These are phyloP conservation scores for Tetropium fuscum DNA, from an alignment of 2,888 invertebrate species.

Conservation along the genomic window DNA sequence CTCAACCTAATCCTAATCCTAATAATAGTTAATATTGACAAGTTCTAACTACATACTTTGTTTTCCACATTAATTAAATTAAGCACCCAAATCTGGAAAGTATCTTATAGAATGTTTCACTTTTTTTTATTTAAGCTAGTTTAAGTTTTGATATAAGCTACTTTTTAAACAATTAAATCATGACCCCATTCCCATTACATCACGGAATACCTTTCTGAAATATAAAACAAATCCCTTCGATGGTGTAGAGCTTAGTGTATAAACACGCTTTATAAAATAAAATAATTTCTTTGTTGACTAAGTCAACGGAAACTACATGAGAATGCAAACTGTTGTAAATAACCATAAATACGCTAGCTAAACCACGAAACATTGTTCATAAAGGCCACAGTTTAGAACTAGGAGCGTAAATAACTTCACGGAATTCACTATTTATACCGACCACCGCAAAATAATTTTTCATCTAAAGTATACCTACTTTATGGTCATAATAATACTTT, in stretches of 20 bases:
- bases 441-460: slow-evolving; percentile 8
- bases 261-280: slow-evolving; percentile 36
- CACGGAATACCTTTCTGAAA: slow-evolving; percentile 10
- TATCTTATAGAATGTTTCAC: no score
- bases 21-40: no score
- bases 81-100: no score
- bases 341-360: slow-evolving; percentile 52
- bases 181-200: slow-evolving; percentile 15
- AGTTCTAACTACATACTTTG: no score
- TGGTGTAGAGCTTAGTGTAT: slow-evolving; percentile 32
- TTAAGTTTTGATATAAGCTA: no score
- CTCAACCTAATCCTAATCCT: no score
- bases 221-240: slow-evolving; percentile 36
- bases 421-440: slow-evolving; percentile 47
- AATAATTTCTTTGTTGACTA: slow-evolving; percentile 50
- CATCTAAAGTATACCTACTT: no score
- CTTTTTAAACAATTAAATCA: slow-evolving; percentile 23
- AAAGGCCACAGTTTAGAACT: slow-evolving; percentile 44
- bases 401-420: slow-evolving; percentile 44
- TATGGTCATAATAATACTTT: no score
- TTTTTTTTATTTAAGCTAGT: slow-evolving; percentile 16
- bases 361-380: slow-evolving; percentile 51
- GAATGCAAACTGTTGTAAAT: slow-evolving; percentile 53
- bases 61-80: no score
- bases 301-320: slow-evolving; percentile 53